Evolutionary conservation across 1,140 invertebrate species (phyloP).

Genomic region (Luehdorfia chinensis): DNA sequence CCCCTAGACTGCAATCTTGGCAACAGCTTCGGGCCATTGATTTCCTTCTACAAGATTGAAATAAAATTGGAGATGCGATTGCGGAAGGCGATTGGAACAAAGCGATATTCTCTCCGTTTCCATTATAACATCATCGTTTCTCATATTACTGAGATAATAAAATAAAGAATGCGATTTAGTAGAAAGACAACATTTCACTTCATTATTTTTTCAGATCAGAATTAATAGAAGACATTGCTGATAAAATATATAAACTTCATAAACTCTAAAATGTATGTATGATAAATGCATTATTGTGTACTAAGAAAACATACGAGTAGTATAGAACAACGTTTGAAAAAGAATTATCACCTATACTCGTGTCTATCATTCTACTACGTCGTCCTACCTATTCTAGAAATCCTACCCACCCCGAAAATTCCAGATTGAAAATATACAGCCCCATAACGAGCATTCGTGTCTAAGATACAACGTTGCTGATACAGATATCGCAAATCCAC

Average conservation of each 20-base stretch:
- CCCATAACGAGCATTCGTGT: too few species aligned
- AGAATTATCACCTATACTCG: too few species aligned
- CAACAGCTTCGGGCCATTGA: conserved; percentile 51
- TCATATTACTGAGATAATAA: conserved; percentile 13
- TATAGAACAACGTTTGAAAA: too few species aligned
- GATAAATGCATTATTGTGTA: too few species aligned
- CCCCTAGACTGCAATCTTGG: conserved; percentile 39
- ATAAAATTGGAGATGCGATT: conserved; percentile 26
- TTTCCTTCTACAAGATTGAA: conserved; percentile 54
- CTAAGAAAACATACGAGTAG: background rate
- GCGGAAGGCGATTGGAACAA: conserved; percentile 42
- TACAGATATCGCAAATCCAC: too few species aligned
- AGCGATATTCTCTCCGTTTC: conserved; percentile 43
- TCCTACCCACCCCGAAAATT: too few species aligned
- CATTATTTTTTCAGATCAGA: background rate
- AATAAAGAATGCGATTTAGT: conserved; percentile 2
- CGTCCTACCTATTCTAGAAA: too few species aligned
- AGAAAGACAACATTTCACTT: background rate
- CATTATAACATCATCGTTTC: conserved; percentile 3
- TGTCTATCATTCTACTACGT: too few species aligned
- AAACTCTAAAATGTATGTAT: background rate
- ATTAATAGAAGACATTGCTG: background rate
- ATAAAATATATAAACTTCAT: background rate
- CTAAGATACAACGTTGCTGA: too few species aligned
- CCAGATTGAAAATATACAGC: too few species aligned